Percentiles rank a stretch among this genome's conserved stretches.
Conservation (phyloP, 2,797 vertebrate species). For the Phalanger gymnotis region DNA sequence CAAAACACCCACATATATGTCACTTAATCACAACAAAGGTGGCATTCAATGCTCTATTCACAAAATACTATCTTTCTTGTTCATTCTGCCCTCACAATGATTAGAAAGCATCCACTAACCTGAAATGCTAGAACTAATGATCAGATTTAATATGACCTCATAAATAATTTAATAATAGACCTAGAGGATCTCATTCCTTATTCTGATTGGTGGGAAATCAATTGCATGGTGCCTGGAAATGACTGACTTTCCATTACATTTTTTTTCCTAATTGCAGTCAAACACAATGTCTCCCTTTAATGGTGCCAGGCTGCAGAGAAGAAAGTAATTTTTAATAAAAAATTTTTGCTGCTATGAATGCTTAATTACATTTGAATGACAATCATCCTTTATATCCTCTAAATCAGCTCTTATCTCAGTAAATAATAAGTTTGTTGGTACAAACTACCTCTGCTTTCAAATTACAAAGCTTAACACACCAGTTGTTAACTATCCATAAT, state of each 20-base stretch:
- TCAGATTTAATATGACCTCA: slow-evolving; percentile 85
- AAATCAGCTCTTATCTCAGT: slow-evolving; percentile 77
- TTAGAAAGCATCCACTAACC: slow-evolving; percentile 77
- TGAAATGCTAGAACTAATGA: slow-evolving; percentile 84
- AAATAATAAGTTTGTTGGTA: slow-evolving; percentile 75
- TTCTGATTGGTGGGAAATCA: slow-evolving; percentile 89
- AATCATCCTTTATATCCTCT: slow-evolving; percentile 59
- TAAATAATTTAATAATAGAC: slow-evolving; percentile 88
- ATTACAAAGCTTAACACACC: slow-evolving; percentile 77
- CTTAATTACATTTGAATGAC: slow-evolving; percentile 81
- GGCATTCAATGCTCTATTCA: slow-evolving; percentile 62
- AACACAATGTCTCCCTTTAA: slow-evolving; percentile 79
- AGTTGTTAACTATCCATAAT: slow-evolving; percentile 67
- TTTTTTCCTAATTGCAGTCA: slow-evolving; percentile 85
- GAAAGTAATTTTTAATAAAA: slow-evolving; percentile 81
- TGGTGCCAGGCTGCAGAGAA: slow-evolving; percentile 77
- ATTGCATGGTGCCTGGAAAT: slow-evolving; percentile 87
- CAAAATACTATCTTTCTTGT: slow-evolving; percentile 61
- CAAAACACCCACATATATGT: slow-evolving; percentile 65
- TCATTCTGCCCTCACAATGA: slow-evolving; percentile 60
- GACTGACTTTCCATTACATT: slow-evolving; percentile 86
- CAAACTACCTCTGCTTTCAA: slow-evolving; percentile 77
- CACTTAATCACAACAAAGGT: slow-evolving; percentile 70
- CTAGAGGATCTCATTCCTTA: slow-evolving; percentile 84
- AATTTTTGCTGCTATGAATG: slow-evolving; percentile 80